These are phyloP conservation scores for Thermophis baileyi DNA, from an alignment of 2,113 vertebrate genomes.

Conservation along the genomic window DNA sequence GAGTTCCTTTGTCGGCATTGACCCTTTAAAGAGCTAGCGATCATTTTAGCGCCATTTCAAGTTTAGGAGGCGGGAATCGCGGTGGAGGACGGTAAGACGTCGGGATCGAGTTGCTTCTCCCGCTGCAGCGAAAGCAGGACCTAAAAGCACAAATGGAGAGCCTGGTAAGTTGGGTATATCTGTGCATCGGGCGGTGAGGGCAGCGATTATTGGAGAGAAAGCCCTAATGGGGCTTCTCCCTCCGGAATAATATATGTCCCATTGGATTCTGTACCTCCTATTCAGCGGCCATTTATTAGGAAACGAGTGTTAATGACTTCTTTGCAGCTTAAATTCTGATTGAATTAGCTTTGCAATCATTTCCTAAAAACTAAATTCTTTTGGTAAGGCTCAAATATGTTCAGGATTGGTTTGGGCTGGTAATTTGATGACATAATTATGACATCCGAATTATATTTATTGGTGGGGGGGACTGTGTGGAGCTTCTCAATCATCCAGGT, in stretches of 20 bases:
- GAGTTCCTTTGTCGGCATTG: background rate
- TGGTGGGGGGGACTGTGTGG: background rate
- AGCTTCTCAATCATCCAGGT: background rate
- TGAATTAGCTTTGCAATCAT: background rate
- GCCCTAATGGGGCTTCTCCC: no score
- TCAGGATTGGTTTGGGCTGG: background rate
- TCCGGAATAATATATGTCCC: background rate
- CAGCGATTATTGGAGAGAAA: background rate
- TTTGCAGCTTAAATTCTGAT: no score
- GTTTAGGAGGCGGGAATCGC: background rate
- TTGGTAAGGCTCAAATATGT: background rate
- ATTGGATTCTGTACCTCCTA: no score
- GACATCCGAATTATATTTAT: background rate
- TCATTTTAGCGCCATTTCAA: slow-evolving; percentile 10
- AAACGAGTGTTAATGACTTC: background rate
- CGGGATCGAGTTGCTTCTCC: background rate
- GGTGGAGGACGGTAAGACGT: background rate
- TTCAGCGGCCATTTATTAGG: background rate
- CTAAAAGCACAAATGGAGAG: background rate
- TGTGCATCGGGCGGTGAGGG: background rate
- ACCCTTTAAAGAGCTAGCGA: background rate
- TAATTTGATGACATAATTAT: background rate
- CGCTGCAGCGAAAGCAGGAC: background rate
- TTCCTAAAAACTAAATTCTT: background rate
- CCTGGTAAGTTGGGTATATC: background rate